These are phyloP conservation scores for Tetramorium alpestre DNA, from an alignment of 1,140 invertebrate species.

Conservation along the genomic window DNA sequence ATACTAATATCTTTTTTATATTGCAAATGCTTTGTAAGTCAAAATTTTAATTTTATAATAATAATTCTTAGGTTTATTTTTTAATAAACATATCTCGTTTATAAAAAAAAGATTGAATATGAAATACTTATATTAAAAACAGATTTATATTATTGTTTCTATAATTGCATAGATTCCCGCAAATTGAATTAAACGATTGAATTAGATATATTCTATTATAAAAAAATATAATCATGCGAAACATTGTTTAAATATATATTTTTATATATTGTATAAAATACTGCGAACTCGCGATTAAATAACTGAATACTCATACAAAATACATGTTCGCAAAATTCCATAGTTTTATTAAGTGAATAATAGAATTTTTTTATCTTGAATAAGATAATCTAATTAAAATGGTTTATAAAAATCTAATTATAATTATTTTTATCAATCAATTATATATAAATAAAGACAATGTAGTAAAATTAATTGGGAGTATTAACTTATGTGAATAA, in stretches of 20 bases:
- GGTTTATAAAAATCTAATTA: neutral
- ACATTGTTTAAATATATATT: neutral
- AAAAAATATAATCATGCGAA: slow-evolving; percentile 6
- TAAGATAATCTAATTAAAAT: neutral
- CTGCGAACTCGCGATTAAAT: neutral
- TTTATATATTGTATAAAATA: neutral
- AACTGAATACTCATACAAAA: neutral
- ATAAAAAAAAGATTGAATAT: neutral
- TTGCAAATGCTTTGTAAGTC: slow-evolving; percentile 2
- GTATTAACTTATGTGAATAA: neutral
- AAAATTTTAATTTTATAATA: neutral
- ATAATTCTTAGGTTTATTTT: neutral
- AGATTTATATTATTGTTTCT: neutral
- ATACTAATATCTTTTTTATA: neutral
- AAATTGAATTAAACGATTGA: neutral
- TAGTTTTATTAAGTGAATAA: neutral
- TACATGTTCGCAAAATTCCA: neutral
- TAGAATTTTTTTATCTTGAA: neutral
- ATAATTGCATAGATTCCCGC: neutral
- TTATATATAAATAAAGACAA: neutral
- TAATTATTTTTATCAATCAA: neutral
- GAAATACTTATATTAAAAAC: neutral
- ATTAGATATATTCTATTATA: neutral
- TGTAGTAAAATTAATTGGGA: neutral
- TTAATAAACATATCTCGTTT: neutral